Evolutionary conservation across 2,888 invertebrate species (phyloP), one percentile per base, ranked within the genome.

Genomic region (Stenodema calcarata): DNA sequence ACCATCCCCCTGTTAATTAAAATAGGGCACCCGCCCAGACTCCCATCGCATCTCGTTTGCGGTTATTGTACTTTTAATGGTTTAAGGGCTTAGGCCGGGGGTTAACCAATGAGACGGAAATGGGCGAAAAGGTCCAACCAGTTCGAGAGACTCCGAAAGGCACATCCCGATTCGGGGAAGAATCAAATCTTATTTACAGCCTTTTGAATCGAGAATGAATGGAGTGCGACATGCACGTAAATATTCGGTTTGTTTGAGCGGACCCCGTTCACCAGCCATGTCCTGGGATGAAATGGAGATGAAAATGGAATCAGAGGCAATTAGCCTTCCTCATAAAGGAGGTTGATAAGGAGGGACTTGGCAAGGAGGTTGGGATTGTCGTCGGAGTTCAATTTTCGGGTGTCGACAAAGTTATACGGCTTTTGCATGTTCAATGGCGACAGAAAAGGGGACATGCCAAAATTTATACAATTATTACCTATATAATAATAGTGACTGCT

Each of bases 11-110:
- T 78, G 78, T 78, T 78, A 78, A 78, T 78, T 78, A 78, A 78
- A 78, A 78, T 78, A 78, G 42, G 78, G 44, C 62, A 78, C 78
- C 78, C 76, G n/a, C 42, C 78, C 28, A 70, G 1, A 7, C 70
- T 27, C 27, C 18, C 11, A 16, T 23, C 23, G 62, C 62, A 62
- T 62, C 78, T 78, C 78, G 78, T 78, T 78, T 78, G 78, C 23
- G 78, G 78, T 78, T 78, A 78, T 78, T 78, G 78, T 78, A 42
- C 78, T 78, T 78, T 78, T 78, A 44, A 78, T 27, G 78, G 62
- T 62, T 62, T 62, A 62, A 78, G 44, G 44, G 78, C 78, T 78
- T 23, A 78, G 44, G 9, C 78, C 62, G 18, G 23, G 78, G 44
- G 78, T 78, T 78, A 78, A 78, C 78, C 78, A 78, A 78, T 78